Evolutionary conservation across 2,888 invertebrate species (phyloP).

Genomic region (Dryobota labecula): DNA sequence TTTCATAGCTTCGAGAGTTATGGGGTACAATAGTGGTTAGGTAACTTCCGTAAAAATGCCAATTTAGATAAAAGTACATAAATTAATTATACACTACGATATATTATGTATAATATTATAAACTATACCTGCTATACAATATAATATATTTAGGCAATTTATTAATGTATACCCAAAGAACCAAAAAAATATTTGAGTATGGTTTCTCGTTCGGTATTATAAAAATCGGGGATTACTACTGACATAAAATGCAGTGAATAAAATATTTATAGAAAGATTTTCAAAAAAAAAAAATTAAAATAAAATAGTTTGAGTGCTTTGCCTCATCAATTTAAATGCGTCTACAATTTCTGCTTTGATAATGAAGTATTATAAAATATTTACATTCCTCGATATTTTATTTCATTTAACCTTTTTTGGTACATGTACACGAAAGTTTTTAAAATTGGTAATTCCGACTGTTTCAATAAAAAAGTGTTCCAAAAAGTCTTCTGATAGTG

Average conservation of each 20-base stretch:
- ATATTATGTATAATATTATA: constrained; percentile 36
- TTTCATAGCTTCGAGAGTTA: constrained; percentile 20
- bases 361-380: constrained; percentile 46
- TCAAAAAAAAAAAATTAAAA: neutral
- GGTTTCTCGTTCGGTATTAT: constrained; percentile 9
- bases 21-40: constrained; percentile 41
- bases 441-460: constrained; percentile 31
- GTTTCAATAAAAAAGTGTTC: constrained; percentile 31
- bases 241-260: constrained; percentile 10
- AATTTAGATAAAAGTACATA: constrained; percentile 48
- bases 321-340: constrained; percentile 20
- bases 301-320: constrained; percentile 8
- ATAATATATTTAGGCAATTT: constrained; percentile 34
- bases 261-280: constrained; percentile 27
- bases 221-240: constrained; percentile 17
- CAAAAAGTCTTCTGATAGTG: constrained; percentile 29
- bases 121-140: constrained; percentile 21
- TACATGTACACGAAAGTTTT: constrained; percentile 40
- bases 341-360: constrained; percentile 43
- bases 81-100: constrained; percentile 39
- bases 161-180: constrained; percentile 24
- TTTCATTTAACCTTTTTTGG: constrained; percentile 49
- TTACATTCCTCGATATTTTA: constrained; percentile 58
- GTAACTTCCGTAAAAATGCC: constrained; percentile 39
- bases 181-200: constrained; percentile 26